Conservation (phyloP, 2,113 vertebrate genomes). For the Hippotragus niger region DNA sequence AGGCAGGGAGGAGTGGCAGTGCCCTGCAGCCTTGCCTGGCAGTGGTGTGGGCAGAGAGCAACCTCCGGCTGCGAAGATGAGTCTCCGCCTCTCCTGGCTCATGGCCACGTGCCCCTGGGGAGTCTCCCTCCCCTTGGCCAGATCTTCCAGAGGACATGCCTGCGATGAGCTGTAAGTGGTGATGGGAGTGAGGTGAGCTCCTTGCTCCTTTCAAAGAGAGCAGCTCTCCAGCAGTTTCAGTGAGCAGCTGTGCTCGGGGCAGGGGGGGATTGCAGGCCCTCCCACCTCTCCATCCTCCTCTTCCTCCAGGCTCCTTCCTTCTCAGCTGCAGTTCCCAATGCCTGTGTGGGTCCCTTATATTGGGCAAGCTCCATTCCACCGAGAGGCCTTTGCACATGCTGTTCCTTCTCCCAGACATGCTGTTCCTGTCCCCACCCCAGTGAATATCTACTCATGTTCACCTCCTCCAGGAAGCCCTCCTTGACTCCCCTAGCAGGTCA, state of each 20-base stretch:
- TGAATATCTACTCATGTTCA: background rate
- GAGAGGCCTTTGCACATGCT: background rate
- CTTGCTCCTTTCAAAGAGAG: background rate
- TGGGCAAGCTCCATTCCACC: fast-evolving
- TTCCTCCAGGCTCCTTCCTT: background rate
- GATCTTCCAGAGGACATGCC: fast-evolving
- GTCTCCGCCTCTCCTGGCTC: too few species aligned
- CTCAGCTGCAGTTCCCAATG: background rate
- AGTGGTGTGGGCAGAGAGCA: background rate
- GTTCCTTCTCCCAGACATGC: background rate
- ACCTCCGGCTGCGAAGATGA: fast-evolving
- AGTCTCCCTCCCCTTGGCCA: background rate
- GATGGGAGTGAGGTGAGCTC: background rate
- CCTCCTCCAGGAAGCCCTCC: background rate
- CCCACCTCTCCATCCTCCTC: background rate
- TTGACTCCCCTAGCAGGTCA: background rate
- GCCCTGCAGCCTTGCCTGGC: background rate
- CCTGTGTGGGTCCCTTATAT: too few species aligned
- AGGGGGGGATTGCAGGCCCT: fast-evolving
- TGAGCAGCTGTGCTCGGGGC: too few species aligned
- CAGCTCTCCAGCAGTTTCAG: background rate
- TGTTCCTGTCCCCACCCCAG: background rate
- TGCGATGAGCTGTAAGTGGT: too few species aligned
- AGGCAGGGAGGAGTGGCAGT: background rate
- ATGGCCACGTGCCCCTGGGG: background rate